Evolutionary conservation across 53 echinoderm and acorn worm genomes (phyloP), one percentile per base, ranked within the genome.

Genomic region (Crossaster papposus): DNA sequence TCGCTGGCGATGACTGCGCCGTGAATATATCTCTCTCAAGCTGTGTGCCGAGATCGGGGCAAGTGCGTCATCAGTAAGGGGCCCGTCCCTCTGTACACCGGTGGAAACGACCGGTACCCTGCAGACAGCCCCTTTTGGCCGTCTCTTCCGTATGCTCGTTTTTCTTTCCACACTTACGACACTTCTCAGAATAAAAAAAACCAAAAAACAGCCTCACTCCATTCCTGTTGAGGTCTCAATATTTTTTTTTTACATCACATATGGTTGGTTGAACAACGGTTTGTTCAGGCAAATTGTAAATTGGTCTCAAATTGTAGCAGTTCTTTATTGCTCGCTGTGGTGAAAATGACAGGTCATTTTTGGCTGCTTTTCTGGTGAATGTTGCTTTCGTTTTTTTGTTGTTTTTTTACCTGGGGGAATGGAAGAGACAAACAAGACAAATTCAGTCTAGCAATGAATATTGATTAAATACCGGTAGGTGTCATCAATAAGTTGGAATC

Each of bases 31-130:
- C n/a, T n/a, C n/a, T n/a, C 17, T 3, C 15, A 11, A 18, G 34
- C 74, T 35, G 11, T 44, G 34, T 8, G 22, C 51, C 51, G 36
- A 78, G 78, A 78, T n/a, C n/a, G n/a, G 78, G 78, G n/a, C 50
- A 51, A 78, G 78, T 78, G 50, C 78, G 78, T 78, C 78, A 78
- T 78, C 78, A 51, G 50, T 12, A 6, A n/a, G 51, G 78, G 23
- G 51, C 78, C 78, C 50, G 6, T 51, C 51, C 11, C 51, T 44
- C 50, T 51, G 34, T 78, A 18, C 20, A 17, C 30, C 11, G 34
- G 36, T 68, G 68, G 68, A 73, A 73, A 73, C 5, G 74, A n/a
- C 74, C 74, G 74, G 15, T 32, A 36, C 29, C 24, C 44, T 26
- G 13, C 74, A 73, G 33, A 18, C 35, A 73, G 35, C 23, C 34